Percentiles rank a stretch among this genome's conserved stretches.
phyloP scores from a whole-genome alignment of 37 sponge, comb jelly and placozoan genomes.

The Halisarca cf. caerulea region DNA sequence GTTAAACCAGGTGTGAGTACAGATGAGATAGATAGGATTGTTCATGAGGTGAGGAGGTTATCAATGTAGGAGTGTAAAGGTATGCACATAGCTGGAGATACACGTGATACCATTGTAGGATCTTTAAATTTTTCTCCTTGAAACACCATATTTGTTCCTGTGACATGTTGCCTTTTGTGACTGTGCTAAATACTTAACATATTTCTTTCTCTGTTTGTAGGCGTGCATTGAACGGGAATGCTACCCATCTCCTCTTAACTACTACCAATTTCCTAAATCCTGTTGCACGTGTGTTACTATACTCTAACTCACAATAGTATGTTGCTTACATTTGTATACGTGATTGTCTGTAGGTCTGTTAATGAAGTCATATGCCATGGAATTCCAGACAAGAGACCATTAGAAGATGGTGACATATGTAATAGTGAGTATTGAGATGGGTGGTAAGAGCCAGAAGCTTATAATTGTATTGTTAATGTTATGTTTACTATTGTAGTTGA shows the following conservation, averaged over 20 bases:
- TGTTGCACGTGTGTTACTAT: conserved; percentile 86
- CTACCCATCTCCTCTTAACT: conserved; percentile 96
- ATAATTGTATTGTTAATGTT: background rate
- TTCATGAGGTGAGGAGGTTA: conserved; percentile 69
- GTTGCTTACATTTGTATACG: background rate
- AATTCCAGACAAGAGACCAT: conserved; percentile 87
- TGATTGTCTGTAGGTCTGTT: conserved; percentile 83
- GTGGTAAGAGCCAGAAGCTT: background rate
- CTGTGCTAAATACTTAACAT: background rate
- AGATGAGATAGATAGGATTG: conserved; percentile 85
- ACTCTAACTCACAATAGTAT: too few species aligned
- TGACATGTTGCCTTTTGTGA: too few species aligned
- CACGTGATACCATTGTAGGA: too few species aligned
- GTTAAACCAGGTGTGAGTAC: conserved; percentile 77
- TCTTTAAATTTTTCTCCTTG: too few species aligned
- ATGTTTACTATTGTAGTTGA: conserved; percentile 51
- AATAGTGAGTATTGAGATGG: conserved; percentile 56
- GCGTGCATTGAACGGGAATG: conserved; percentile 90
- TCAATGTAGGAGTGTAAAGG: too few species aligned
- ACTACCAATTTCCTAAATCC: conserved; percentile 91
- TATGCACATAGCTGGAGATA: too few species aligned
- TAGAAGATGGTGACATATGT: conserved; percentile 91
- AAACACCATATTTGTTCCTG: too few species aligned
- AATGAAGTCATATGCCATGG: conserved; percentile 98
- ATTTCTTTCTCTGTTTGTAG: conserved; percentile 20